Percentiles rank a stretch among this genome's conserved stretches.
phyloP scores from a whole-genome alignment of 2,888 invertebrate genomes.

The Iphiclides podalirius region DNA sequence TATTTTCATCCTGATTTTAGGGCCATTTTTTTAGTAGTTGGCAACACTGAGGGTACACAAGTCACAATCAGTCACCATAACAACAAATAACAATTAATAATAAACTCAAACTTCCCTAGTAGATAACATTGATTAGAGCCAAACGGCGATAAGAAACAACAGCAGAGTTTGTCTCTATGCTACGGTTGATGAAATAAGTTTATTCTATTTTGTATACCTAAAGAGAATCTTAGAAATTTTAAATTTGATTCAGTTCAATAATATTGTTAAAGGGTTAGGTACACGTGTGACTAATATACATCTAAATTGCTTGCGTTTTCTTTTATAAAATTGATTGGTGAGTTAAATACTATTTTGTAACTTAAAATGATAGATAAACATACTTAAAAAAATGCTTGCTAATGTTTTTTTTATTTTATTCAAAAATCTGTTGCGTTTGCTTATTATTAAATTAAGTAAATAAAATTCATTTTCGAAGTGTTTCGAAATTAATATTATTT shows the following conservation, averaged over 20 bases:
- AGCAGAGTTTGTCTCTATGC: neutral
- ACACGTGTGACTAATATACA: conserved; percentile 4
- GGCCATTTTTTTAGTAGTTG: too few relatives aligned
- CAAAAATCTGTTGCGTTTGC: neutral
- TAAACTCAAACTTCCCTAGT: too few relatives aligned
- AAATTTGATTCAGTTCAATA: conserved; percentile 2
- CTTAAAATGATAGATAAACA: neutral
- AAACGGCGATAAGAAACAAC: conserved; percentile 3
- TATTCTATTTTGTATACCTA: neutral
- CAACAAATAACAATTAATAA: too few relatives aligned
- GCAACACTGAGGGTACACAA: too few relatives aligned
- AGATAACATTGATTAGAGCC: conserved; percentile 4
- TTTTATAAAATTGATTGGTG: neutral
- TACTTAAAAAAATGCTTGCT: neutral
- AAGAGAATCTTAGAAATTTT: neutral
- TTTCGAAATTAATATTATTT: too few relatives aligned
- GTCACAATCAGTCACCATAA: too few relatives aligned
- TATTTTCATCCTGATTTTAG: too few relatives aligned
- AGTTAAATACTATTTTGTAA: conserved; percentile 1
- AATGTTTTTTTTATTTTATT: neutral
- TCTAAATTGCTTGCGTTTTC: neutral
- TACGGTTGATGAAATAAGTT: conserved; percentile 2
- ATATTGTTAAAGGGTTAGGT: conserved; percentile 3
- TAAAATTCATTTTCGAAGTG: neutral
- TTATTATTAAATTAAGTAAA: neutral